These are phyloP conservation scores for Fundulus diaphanus DNA, from an alignment of 2,797 vertebrate species.

Conservation along the genomic window DNA sequence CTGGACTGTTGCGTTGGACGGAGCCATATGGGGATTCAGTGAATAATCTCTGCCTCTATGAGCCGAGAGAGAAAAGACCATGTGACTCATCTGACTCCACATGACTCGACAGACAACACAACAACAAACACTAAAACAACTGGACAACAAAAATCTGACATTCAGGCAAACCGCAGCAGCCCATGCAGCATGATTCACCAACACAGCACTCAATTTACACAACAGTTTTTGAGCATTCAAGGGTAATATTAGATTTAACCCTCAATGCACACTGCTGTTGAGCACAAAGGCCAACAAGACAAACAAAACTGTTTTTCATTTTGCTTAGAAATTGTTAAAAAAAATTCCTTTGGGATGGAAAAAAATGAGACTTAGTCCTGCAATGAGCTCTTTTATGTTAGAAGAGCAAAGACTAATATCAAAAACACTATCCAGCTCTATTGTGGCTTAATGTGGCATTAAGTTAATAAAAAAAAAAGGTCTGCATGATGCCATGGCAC, in stretches of 20 bases:
- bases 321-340: neutral
- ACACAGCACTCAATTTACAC: neutral
- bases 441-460: neutral
- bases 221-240: conserved; percentile 2
- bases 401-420: neutral
- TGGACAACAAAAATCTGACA: neutral
- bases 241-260: neutral
- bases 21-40: neutral
- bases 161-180: neutral
- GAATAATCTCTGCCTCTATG: neutral
- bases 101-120: neutral
- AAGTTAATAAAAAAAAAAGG: too few species aligned
- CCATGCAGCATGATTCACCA: neutral
- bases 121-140: neutral
- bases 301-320: neutral
- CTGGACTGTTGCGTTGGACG: neutral
- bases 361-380: neutral
- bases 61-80: neutral
- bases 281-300: neutral
- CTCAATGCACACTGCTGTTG: neutral
- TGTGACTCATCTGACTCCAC: neutral
- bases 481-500: too few species aligned
- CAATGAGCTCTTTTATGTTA: neutral
- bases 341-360: neutral
- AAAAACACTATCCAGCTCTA: neutral